A percentile compares a stretch with the other conserved stretches of the same genome.
phyloP scores from a whole-genome alignment of 2,797 vertebrate genomes.

The Anomalospiza imberbis region DNA sequence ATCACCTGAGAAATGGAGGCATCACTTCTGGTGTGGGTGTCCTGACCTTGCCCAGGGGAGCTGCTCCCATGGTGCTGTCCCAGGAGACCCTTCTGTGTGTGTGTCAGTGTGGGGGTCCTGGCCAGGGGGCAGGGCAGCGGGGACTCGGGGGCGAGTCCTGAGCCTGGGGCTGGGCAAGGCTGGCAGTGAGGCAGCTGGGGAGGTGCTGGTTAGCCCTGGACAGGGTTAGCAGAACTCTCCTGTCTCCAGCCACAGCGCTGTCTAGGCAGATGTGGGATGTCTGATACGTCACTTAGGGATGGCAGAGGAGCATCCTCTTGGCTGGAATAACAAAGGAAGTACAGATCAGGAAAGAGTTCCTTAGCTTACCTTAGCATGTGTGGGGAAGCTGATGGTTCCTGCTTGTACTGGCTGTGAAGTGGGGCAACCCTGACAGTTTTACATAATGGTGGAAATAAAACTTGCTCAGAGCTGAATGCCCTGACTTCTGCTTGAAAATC shows the following conservation, averaged over 20 bases:
- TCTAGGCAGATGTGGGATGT: not conserved
- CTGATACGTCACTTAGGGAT: not conserved
- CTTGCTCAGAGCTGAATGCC: not conserved
- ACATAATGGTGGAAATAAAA: not conserved
- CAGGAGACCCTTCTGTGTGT: not conserved
- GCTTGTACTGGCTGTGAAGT: not conserved
- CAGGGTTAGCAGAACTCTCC: not conserved
- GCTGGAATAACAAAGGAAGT: not conserved
- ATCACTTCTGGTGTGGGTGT: not conserved
- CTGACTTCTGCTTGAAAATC: not conserved
- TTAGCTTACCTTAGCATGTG: not conserved
- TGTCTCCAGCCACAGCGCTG: accelerated
- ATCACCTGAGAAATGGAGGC: not conserved
- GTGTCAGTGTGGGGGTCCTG: not conserved
- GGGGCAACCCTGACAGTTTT: not conserved
- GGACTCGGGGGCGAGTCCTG: accelerated
- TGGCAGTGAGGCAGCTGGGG: not conserved
- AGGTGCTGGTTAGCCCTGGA: not conserved
- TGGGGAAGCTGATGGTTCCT: not conserved
- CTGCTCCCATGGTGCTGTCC: not conserved
- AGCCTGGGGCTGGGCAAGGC: not conserved
- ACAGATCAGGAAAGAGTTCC: not conserved
- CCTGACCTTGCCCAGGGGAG: not conserved
- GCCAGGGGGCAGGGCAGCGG: not conserved
- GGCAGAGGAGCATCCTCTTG: not conserved